Conservation (phyloP, 2,888 invertebrate species). For the Bhutanitis thaidina region DNA sequence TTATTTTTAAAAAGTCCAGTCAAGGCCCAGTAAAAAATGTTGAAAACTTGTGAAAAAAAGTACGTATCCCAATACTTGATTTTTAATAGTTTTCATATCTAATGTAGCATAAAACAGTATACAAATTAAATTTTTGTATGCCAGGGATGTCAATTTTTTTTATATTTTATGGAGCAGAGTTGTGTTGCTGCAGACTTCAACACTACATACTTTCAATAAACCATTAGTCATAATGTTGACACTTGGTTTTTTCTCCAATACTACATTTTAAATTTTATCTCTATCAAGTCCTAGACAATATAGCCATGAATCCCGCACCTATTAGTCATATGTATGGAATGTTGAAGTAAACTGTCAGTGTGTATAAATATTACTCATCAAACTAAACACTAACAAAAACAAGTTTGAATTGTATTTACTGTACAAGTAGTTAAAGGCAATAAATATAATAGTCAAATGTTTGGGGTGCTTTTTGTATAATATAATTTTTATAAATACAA, state of each 20-base stretch:
- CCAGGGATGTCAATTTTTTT: too few species aligned
- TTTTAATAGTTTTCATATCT: too few species aligned
- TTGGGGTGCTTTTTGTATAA: conserved; percentile 29
- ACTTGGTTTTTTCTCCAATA: conserved; percentile 2
- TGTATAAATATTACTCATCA: conserved; percentile 10
- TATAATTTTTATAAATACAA: conserved; percentile 29
- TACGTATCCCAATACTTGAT: too few species aligned
- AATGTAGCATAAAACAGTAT: too few species aligned
- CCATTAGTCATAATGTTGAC: background rate
- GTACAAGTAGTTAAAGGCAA: conserved; percentile 8
- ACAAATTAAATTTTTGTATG: too few species aligned
- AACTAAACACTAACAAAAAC: background rate
- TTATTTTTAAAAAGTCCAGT: too few species aligned
- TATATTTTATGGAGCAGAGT: too few species aligned
- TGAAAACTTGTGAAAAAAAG: too few species aligned
- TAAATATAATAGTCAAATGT: conserved; percentile 48
- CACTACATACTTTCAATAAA: too few species aligned
- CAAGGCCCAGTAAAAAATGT: too few species aligned
- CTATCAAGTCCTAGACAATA: background rate
- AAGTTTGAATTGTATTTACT: background rate
- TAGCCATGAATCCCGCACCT: background rate
- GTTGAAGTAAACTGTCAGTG: conserved; percentile 32
- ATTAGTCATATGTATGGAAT: conserved; percentile 22
- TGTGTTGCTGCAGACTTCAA: too few species aligned
- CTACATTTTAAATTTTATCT: background rate